These are phyloP conservation scores for Meles meles DNA, from an alignment of 2,113 vertebrate genomes.

Conservation along the genomic window DNA sequence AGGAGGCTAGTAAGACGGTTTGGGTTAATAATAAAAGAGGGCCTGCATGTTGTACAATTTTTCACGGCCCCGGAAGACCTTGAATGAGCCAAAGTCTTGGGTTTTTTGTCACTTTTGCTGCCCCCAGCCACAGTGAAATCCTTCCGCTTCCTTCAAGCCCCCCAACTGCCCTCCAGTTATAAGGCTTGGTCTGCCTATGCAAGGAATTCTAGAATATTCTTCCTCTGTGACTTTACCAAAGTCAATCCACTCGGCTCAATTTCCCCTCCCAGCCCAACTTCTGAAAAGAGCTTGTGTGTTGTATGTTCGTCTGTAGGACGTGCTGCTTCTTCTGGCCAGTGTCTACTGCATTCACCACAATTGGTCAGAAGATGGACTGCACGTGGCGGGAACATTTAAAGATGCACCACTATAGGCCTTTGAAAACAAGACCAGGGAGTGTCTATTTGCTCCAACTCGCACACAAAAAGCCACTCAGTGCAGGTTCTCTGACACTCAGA, in stretches of 20 bases:
- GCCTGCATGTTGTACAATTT: neutral
- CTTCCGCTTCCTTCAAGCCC: neutral
- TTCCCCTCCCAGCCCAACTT: neutral
- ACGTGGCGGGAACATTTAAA: neutral
- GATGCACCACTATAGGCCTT: neutral
- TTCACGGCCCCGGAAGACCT: neutral
- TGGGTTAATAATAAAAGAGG: no score
- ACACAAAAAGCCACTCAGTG: neutral
- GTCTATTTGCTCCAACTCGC: neutral
- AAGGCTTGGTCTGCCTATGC: neutral
- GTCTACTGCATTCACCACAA: neutral
- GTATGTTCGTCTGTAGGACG: rapidly evolving
- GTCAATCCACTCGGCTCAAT: neutral
- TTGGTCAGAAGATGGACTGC: neutral
- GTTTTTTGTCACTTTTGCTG: neutral
- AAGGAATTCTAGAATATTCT: neutral
- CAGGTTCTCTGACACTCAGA: neutral
- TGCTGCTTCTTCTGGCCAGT: neutral
- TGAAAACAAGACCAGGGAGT: neutral
- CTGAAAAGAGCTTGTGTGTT: neutral
- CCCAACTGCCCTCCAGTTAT: neutral
- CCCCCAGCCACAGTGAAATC: neutral
- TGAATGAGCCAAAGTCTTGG: neutral
- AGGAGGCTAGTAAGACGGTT: neutral
- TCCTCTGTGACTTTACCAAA: neutral